Conservation (phyloP, 2,888 invertebrate genomes). For the Lochmaea crataegi region DNA sequence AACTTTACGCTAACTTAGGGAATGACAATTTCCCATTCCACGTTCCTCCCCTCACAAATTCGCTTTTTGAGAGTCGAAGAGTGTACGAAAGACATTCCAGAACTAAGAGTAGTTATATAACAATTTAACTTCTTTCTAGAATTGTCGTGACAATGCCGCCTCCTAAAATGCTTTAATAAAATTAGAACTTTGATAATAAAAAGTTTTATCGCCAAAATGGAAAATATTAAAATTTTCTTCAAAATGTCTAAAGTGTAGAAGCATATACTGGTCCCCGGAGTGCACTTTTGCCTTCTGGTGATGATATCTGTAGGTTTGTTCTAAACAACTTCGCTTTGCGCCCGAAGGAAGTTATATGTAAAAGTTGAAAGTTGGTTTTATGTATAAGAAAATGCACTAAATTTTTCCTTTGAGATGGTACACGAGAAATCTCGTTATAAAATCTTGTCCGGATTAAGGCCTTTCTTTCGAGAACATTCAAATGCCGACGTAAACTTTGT, state of each 20-base stretch:
- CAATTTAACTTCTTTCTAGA: constrained; percentile 23
- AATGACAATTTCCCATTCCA: neutral
- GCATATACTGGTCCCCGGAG: constrained; percentile 39
- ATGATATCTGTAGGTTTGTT: constrained; percentile 39
- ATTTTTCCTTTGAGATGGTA: constrained; percentile 10
- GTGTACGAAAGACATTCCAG: constrained; percentile 17
- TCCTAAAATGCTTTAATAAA: constrained; percentile 29
- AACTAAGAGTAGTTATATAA: constrained; percentile 23
- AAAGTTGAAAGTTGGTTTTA: constrained; percentile 25
- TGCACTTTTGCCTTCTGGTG: constrained; percentile 42
- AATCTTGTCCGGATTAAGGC: neutral
- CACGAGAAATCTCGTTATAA: constrained; percentile 5
- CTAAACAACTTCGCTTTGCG: constrained; percentile 16
- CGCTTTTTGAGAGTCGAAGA: constrained; percentile 3
- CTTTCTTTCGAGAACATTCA: neutral
- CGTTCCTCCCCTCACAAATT: constrained; percentile 10
- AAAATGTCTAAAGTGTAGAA: constrained; percentile 35
- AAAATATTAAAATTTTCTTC: constrained; percentile 40
- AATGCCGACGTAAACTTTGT: neutral
- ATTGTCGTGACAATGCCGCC: constrained; percentile 18
- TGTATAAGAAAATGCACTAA: constrained; percentile 14
- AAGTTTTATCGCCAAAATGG: constrained; percentile 43
- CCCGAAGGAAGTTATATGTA: constrained; percentile 21
- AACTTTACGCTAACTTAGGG: neutral
- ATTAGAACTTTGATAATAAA: constrained; percentile 45